Conservation (phyloP, 2,888 invertebrate genomes). For the Serrognathus titanus region DNA sequence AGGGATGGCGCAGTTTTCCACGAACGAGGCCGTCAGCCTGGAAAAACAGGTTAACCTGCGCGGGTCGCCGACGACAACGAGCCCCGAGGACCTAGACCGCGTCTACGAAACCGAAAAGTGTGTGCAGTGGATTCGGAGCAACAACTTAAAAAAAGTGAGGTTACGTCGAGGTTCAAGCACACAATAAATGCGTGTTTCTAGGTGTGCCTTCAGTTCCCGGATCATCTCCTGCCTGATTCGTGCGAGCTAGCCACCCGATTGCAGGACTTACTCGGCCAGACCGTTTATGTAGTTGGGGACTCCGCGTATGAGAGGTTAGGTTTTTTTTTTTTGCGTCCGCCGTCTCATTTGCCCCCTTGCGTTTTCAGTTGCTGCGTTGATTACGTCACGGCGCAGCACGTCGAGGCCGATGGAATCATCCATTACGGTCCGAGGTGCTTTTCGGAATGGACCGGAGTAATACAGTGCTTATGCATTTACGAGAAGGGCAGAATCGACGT, state of each 20-base stretch:
- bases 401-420: constrained; percentile 78
- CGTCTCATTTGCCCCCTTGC: neutral
- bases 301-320: constrained; percentile 82
- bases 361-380: constrained; percentile 80
- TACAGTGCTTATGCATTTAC: constrained; percentile 75
- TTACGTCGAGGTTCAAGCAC: constrained; percentile 2
- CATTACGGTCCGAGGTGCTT: constrained; percentile 92
- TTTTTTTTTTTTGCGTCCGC: constrained; percentile 40
- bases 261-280: constrained; percentile 52
- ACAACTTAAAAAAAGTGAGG: constrained; percentile 63
- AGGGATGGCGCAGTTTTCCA: constrained; percentile 45
- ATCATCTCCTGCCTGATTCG: constrained; percentile 69
- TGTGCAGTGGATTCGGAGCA: constrained; percentile 66
- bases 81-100: constrained; percentile 44
- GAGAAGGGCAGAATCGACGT: constrained; percentile 60
- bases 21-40: constrained; percentile 54
- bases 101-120: constrained; percentile 61
- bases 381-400: constrained; percentile 85
- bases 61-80: constrained; percentile 26
- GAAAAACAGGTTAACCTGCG: constrained; percentile 48
- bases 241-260: constrained; percentile 60
- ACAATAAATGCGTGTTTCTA: constrained; percentile 40
- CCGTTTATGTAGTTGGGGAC: constrained; percentile 81
- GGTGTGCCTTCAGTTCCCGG: constrained; percentile 92
- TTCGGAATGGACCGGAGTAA: constrained; percentile 62